Conservation (phyloP, 2,797 vertebrate species). For the Sebastolobus altivelis region DNA sequence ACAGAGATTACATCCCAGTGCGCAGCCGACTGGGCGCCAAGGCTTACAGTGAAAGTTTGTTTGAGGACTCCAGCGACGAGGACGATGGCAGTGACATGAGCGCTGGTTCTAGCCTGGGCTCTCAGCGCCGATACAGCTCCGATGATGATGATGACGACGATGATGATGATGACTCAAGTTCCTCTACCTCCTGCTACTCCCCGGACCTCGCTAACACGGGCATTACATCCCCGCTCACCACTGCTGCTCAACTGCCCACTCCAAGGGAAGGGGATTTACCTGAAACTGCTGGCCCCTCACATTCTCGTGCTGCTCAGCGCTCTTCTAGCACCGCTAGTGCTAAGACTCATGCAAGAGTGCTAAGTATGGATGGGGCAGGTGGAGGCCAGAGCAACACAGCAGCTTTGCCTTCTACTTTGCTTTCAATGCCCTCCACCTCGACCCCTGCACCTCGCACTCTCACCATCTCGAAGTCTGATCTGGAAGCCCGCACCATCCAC, state of each 20-base stretch:
- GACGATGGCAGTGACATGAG: constrained; percentile 93
- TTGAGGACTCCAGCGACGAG: constrained; percentile 89
- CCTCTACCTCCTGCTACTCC: constrained; percentile 93
- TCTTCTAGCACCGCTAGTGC: constrained; percentile 92
- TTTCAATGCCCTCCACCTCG: constrained; percentile 80
- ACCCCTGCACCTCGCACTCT: constrained; percentile 84
- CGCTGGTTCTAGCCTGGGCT: constrained; percentile 90
- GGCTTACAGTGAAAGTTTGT: constrained; percentile 89
- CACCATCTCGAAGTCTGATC: constrained; percentile 89
- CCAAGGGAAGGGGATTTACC: constrained; percentile 77
- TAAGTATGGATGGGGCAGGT: constrained; percentile 91
- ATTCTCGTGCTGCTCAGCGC: constrained; percentile 88
- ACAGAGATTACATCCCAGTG: constrained; percentile 88
- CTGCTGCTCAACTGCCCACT: constrained; percentile 77
- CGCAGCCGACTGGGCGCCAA: constrained; percentile 88
- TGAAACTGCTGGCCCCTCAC: constrained; percentile 79
- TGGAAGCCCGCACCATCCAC: constrained; percentile 82
- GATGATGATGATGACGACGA: constrained; percentile 80
- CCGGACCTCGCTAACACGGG: constrained; percentile 85
- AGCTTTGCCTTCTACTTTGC: constrained; percentile 72
- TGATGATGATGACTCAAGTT: constrained; percentile 86
- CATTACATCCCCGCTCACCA: constrained; percentile 73
- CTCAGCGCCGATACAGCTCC: constrained; percentile 89
- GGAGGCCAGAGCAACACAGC: constrained; percentile 78
- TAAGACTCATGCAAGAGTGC: constrained; percentile 92